Conservation (phyloP, 2,888 invertebrate species). For the Bursaphelenchus okinawaensis region DNA sequence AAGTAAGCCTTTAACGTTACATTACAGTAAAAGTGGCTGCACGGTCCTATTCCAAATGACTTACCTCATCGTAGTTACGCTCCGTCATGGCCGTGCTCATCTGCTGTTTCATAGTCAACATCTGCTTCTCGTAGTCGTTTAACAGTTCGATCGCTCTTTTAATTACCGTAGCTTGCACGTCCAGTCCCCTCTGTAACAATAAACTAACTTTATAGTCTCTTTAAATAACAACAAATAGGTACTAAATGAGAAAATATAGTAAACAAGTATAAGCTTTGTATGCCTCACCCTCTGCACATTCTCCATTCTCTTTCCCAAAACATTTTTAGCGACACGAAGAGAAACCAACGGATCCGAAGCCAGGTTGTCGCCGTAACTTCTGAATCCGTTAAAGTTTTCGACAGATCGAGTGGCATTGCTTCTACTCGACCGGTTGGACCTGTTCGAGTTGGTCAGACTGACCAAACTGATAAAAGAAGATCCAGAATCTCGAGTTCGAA, state of each 20-base stretch:
- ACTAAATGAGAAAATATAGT: no score
- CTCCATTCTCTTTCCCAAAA: slow-evolving; percentile 23
- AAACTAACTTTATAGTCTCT: neutral
- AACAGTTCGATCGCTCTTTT: slow-evolving; percentile 41
- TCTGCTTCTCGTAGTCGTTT: slow-evolving; percentile 41
- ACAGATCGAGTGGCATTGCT: neutral
- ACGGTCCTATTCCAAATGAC: no score
- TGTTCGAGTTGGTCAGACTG: slow-evolving; percentile 29
- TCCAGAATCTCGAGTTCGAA: neutral
- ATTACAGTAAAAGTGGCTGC: no score
- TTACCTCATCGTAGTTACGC: slow-evolving; percentile 1
- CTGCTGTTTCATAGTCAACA: slow-evolving; percentile 34
- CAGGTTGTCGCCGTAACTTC: slow-evolving; percentile 20
- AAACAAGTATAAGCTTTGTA: neutral
- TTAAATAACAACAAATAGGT: no score
- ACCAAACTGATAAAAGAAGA: neutral
- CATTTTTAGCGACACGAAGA: slow-evolving; percentile 37
- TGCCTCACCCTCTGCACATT: slow-evolving; percentile 23
- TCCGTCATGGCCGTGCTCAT: slow-evolving; percentile 30
- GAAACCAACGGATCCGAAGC: slow-evolving; percentile 40
- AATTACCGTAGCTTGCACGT: slow-evolving; percentile 40
- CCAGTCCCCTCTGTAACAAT: slow-evolving; percentile 26
- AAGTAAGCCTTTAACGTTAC: neutral
- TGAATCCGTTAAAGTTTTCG: slow-evolving; percentile 35
- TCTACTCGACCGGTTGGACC: neutral